phyloP scores from a whole-genome alignment of 2,797 vertebrate species.

The Liasis olivaceus region DNA sequence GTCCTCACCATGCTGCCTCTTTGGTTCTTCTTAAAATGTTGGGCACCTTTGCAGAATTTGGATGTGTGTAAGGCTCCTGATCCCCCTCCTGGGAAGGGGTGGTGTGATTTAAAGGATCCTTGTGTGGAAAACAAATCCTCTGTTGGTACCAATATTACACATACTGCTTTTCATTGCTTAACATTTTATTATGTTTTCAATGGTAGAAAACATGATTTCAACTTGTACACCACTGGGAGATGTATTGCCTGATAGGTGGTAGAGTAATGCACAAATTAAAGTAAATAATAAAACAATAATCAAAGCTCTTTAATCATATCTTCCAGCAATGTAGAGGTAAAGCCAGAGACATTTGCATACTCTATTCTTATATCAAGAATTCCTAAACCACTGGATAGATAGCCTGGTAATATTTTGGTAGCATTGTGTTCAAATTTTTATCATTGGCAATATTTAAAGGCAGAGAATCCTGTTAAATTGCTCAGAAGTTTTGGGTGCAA shows the following conservation, averaged over 20 bases:
- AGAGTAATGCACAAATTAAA: neutral
- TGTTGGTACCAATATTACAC: neutral
- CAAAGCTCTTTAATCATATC: neutral
- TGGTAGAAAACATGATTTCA: neutral
- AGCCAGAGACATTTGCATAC: neutral
- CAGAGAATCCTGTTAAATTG: neutral
- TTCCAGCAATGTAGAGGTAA: neutral
- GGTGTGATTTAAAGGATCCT: neutral
- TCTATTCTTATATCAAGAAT: neutral
- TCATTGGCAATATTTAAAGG: neutral
- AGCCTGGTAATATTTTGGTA: neutral
- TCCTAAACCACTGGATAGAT: neutral
- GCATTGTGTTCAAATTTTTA: neutral
- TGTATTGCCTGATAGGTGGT: neutral
- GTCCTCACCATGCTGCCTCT: neutral
- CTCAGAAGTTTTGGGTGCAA: neutral
- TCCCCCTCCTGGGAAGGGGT: neutral
- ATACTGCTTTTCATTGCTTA: neutral
- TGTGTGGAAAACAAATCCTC: neutral
- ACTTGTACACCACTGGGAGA: neutral
- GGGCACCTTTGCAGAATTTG: neutral
- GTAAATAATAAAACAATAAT: neutral
- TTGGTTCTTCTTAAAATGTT: neutral
- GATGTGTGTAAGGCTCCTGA: neutral
- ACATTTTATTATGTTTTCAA: neutral